Evolutionary conservation across 1,140 invertebrate species (phyloP), one percentile per base, ranked within the genome.

Genomic region (Drosophila rufa): DNA sequence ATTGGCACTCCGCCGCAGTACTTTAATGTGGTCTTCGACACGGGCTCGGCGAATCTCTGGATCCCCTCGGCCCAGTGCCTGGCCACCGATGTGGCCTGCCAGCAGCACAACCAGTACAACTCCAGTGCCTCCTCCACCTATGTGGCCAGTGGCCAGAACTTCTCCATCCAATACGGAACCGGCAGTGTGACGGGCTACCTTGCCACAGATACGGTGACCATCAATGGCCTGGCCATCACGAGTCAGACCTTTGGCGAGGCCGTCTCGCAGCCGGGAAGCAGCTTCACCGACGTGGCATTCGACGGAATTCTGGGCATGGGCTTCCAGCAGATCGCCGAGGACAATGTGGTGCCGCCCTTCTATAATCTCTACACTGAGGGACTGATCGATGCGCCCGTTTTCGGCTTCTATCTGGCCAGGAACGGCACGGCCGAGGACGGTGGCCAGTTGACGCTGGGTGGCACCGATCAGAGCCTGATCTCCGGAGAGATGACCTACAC

Each of bases 231-330:
- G 11, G 79, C 93, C 43, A 95, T 99, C 25, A 92, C 94, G 61
- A 93, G 94, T 69, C 98, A 99, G 94, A 98, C 97, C 12, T 99
- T 99, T 94, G 99, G 97, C 14, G 99, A 99, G 94, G 99, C 99
- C 0, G 92, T 97, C 5, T 96, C 95, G 77, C 98, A 99, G 94
- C 98, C 99, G 51, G 96, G 96, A 36, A 93, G 96, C 42, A 95
- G 96, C 40, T 99, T 99, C 94, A 96, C 98, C 6, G 97, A 97
- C 71, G 98, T 98, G 51, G 98, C 98, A 93, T 99, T 99, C 94
- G 99, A 99, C 93, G 99, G 99, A 67, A 99, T 99, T 82, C 94
- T 99, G 46, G 98, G 98, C 75, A 96, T 99, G 96, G 98, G 95
- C 2, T 99, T 97, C 93, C 94, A 95, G 66, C 95, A 94, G 33